Evolutionary conservation across 2,113 vertebrate species (phyloP), one percentile per base, ranked within the genome.

Genomic region (Pseudopipra pipra): DNA sequence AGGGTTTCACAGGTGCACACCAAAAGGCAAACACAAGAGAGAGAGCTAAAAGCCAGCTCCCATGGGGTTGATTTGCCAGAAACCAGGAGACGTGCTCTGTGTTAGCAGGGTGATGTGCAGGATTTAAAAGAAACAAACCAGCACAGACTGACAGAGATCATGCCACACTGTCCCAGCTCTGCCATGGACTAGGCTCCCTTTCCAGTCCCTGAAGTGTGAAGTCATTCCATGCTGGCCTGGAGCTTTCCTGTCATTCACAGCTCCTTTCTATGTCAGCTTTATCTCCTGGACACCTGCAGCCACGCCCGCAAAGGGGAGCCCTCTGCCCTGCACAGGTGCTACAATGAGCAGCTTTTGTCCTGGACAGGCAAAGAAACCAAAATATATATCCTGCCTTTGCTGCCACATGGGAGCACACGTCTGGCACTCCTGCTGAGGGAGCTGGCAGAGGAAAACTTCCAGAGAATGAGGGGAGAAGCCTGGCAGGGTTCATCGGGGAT

Each of bases 231-330:
- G 5, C 47, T 59, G 44, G 35, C 28, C 56, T 59, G 55, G 37
- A 37, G n/a, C 41, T 91, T 63, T 47, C 39, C 37, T 51, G 43
- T 56, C n/a, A 9, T 41, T 91, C 3, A 5, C 37, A 55, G 56
- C 51, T 91, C 74, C 4, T 72, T 67, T 27, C 6, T 4, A 6
- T 11, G 6, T 15, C 23, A 4, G 6, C 1, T 6, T 8, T 28
- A 11, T 41, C 54, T n/a, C 9, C 2, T 1, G 1, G 18, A 37
- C 6, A 2, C 19, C 52, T 25, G 65, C 73, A 46, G 65, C 55
- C 7, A 1, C 1, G 0, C 54, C 37, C 1, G 0, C 1, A 43
- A 17, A 21, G 41, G 21, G 67, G 51, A 89, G 39, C 47, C 37
- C 62, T 74, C 59, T 52, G 65, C 70, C 44, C 75, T 24, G n/a